Conservation (phyloP, 2,113 vertebrate genomes). For the Numenius arquata region DNA sequence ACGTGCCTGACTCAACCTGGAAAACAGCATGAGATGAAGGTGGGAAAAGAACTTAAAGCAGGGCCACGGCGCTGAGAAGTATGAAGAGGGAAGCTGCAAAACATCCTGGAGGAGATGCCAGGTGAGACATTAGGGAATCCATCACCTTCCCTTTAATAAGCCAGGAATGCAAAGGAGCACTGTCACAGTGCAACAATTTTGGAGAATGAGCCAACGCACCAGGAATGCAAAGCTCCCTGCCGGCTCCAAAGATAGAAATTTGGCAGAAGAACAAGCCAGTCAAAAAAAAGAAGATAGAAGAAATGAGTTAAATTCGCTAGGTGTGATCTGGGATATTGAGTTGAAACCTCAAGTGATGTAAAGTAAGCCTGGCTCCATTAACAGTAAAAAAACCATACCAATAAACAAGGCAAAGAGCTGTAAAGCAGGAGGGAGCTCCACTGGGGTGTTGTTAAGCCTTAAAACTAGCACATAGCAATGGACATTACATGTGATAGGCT, state of each 20-base stretch:
- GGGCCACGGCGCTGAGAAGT: background rate
- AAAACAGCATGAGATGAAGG: background rate
- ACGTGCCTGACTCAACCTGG: background rate
- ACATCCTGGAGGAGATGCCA: background rate
- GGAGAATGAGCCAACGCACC: background rate
- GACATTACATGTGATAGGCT: background rate
- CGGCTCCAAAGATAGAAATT: background rate
- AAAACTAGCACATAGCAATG: background rate
- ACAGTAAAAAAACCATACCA: background rate
- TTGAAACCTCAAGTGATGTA: background rate
- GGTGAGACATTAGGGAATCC: background rate
- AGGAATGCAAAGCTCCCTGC: background rate
- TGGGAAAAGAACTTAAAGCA: background rate
- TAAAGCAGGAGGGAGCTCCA: background rate
- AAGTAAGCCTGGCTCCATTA: background rate
- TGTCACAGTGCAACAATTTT: background rate
- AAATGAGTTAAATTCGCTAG: background rate
- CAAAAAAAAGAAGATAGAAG: background rate
- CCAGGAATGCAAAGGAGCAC: background rate
- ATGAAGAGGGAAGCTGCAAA: background rate
- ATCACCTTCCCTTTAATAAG: background rate
- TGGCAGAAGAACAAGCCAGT: background rate
- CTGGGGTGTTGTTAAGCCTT: background rate
- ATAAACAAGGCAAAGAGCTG: background rate
- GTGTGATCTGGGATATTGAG: background rate